Evolutionary conservation across 2,888 invertebrate genomes (phyloP).

Genomic region (Drosophila koepferae): DNA sequence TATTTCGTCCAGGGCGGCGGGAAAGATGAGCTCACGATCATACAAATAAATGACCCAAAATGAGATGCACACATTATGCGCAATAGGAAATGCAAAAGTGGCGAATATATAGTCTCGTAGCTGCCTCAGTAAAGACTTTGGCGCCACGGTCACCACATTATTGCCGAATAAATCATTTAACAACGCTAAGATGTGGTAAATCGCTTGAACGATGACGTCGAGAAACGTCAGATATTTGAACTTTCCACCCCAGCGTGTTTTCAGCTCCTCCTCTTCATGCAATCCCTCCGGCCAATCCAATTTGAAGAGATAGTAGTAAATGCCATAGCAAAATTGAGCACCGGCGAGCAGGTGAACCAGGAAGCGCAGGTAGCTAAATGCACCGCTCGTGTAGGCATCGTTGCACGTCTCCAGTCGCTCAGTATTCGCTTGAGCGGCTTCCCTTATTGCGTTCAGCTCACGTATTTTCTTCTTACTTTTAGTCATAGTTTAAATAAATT

Average conservation of each 20-base stretch:
- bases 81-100: conserved; percentile 90
- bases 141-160: conserved; percentile 88
- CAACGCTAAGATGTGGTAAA: conserved; percentile 91
- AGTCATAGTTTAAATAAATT: conserved; percentile 41
- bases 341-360: conserved; percentile 87
- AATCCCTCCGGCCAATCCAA: conserved; percentile 83
- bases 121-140: conserved; percentile 86
- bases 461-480: conserved; percentile 65
- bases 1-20: conserved; percentile 91
- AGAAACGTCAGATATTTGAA: conserved; percentile 93
- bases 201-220: conserved; percentile 90
- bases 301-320: conserved; percentile 89
- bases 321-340: conserved; percentile 88
- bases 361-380: conserved; percentile 69
- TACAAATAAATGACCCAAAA: conserved; percentile 95
- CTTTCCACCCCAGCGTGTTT: conserved; percentile 88
- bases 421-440: conserved; percentile 48
- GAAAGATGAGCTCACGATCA: conserved; percentile 95
- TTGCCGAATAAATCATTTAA: conserved; percentile 91
- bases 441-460: conserved; percentile 53
- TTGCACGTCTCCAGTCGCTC: conserved; percentile 57
- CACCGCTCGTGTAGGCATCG: conserved; percentile 70
- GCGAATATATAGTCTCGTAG: conserved; percentile 89
- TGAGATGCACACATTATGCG: conserved; percentile 92
- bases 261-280: conserved; percentile 61